Evolutionary conservation across 30 jellyfish, hydroid and myxozoan species (phyloP), one percentile per base, ranked within the genome.

Genomic region (Aurelia aurita complex sp. Pacific): DNA sequence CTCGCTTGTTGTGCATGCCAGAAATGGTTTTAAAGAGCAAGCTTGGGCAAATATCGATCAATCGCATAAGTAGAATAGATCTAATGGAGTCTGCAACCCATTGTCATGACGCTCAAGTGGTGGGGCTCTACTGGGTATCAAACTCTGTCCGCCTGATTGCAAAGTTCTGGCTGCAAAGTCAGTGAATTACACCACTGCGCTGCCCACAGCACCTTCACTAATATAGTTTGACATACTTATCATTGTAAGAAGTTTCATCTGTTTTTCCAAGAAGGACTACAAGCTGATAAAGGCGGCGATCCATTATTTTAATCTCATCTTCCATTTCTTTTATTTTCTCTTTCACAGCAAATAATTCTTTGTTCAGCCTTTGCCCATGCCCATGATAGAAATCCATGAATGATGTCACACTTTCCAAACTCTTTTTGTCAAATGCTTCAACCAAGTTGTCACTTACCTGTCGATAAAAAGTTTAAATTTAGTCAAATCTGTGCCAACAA

Each of bases 371-470:
- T 68, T 89, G 88, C n/a, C 85, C 76, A 34, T 84, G 93, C 40
- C 79, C 69, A 68, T 82, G 88, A 54, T 71, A 85, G 66, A 78
- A 71, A n/a, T 78, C 80, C 64, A 94, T 76, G 54, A 94, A 94
- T 29, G 92, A 19, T 15, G 96, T 74, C 63, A 94, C 80, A 76
- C 85, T 80, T 46, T 94, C 97, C 67, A 94, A 51, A 62, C 91
- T 89, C 72, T 84, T 88, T 76, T 85, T 89, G 64, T 89, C 99
- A 53, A 94, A 77, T 23, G 88, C 59, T 35, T 94, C 99, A 3
- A 73, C 87, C 32, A 94, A 96, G 63, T 89, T 89, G 36, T 94
- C 99, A 32, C 74, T 83, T 53, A 66, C 73, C 94, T 89, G 86
- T 79, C 57, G 69, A 38, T 17, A 18, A 68, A 1, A 40, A 40